Evolutionary conservation across 2,113 vertebrate species (phyloP).

Genomic region (Mobula birostris): DNA sequence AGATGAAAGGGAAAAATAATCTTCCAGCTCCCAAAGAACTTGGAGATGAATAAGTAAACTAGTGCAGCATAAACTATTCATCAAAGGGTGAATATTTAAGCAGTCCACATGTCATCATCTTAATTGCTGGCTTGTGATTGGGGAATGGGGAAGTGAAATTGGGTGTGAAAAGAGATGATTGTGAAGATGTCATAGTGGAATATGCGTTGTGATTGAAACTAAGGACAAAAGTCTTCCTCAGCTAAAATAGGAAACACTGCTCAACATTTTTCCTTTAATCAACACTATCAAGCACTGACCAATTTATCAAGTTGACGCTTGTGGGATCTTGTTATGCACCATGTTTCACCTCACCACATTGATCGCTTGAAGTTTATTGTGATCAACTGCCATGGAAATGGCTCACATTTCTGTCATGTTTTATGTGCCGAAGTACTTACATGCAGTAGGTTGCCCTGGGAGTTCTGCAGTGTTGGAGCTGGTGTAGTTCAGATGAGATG

Average conservation of each 20-base stretch:
- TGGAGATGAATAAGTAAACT: neutral
- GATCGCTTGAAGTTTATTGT: neutral
- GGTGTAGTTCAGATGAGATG: no score
- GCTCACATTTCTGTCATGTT: neutral
- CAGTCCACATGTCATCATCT: neutral
- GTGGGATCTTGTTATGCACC: neutral
- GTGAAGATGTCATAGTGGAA: neutral
- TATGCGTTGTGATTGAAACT: neutral
- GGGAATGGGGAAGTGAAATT: neutral
- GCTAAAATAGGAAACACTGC: neutral
- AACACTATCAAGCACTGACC: neutral
- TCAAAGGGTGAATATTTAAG: conserved; percentile 16
- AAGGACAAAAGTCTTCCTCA: neutral
- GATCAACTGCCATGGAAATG: neutral
- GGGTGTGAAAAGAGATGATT: neutral
- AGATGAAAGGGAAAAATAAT: conserved; percentile 29
- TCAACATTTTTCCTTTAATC: neutral
- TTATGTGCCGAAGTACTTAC: neutral
- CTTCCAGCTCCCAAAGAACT: conserved; percentile 8
- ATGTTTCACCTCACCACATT: neutral
- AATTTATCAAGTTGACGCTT: neutral
- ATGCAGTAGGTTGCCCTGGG: neutral
- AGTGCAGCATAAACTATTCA: conserved; percentile 10
- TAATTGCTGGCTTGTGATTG: neutral
- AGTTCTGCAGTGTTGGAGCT: no score